Base-by-base conservation (phyloP, 2,888 invertebrate species). In the Andrena chrysosceles region DNA sequence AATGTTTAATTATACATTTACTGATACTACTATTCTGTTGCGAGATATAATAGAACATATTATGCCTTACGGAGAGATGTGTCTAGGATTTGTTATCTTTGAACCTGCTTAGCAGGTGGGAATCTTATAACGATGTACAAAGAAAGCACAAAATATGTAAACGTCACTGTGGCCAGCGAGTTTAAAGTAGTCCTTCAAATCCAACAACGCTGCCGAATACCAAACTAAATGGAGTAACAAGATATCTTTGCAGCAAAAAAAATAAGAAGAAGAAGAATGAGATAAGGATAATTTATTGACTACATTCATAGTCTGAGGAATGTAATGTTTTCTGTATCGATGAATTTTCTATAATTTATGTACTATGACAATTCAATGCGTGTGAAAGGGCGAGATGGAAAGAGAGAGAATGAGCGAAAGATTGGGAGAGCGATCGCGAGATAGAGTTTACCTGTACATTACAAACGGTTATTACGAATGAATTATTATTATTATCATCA, bases 281-380 rank as follows among this genome's bases (percentile, higher is more conserved):
- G 90, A 89, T 91, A 91, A 91, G 89, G 84, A 92, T 92, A 90
- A 91, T 92, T 92, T 92, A 91, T 92, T 90, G 90, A 90, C 90
- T 92, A 91, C 89, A 90, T 90, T 91, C 86, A 89, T 91, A 92
- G 90, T 91, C 89, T 81, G 87, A 89, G 79, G 81, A 82, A 88
- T 90, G 90, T 89, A 88, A 88, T 84, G 89, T 91, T 89, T 91
- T 84, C 86, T 92, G 91, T 89, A 90, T 90, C 86, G 85, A 89
- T 91, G 81, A 91, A 87, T 90, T 91, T 90, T 91, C 88, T 90
- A 87, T 90, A 85, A 89, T 88, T 88, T 89, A 85, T 85, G 88
- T 91, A 89, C 77, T 87, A 87, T 88, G 83, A 87, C 86, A 89
- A 90, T 91, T 91, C 88, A 89, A 87, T 86, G 87, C 89, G 85